Evolutionary conservation across 2,888 invertebrate species (phyloP).

Genomic region (Hartigia nigra): DNA sequence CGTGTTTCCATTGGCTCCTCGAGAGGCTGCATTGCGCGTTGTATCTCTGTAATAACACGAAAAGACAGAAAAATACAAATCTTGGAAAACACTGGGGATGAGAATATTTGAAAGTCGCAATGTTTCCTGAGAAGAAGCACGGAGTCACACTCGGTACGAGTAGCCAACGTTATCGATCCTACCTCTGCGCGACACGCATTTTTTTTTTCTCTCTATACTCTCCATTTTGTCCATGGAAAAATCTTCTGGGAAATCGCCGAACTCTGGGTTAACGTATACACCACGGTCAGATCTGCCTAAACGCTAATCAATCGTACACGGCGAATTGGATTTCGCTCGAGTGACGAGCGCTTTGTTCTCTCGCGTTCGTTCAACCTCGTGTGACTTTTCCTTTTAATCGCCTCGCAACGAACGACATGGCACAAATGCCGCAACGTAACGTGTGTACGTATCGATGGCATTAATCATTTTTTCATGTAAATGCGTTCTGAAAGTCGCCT

Average conservation of each 20-base stretch:
- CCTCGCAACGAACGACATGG: background rate
- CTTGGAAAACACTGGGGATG: background rate
- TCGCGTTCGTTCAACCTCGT: background rate
- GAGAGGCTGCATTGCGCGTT: background rate
- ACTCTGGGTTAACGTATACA: background rate
- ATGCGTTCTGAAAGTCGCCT: background rate
- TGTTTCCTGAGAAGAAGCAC: background rate
- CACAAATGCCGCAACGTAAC: background rate
- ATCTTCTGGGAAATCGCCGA: background rate
- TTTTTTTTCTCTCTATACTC: background rate
- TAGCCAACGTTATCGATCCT: background rate
- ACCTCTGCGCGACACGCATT: background rate
- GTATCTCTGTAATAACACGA: background rate
- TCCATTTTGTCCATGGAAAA: background rate
- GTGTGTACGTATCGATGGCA: background rate
- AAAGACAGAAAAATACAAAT: background rate
- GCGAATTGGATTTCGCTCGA: background rate
- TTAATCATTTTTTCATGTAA: background rate
- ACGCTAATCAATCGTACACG: background rate
- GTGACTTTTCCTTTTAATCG: background rate
- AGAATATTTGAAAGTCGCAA: background rate
- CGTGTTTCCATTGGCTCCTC: conserved; percentile 4
- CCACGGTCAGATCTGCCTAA: background rate
- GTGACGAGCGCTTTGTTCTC: background rate
- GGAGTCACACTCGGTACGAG: background rate